Conservation (phyloP, 2,113 vertebrate genomes). For the Megatriorchis doriae region DNA sequence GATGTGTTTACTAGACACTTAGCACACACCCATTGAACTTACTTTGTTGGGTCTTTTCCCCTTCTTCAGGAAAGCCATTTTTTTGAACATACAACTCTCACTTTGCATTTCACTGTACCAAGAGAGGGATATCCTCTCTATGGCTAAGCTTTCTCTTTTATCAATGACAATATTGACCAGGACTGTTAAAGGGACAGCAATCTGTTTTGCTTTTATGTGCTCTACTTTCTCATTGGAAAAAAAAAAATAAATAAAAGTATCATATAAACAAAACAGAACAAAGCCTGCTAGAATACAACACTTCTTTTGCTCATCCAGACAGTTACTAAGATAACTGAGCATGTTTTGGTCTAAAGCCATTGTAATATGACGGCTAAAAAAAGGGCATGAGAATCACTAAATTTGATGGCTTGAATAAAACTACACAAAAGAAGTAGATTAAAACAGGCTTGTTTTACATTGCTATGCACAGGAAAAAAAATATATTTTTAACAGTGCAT, state of each 20-base stretch:
- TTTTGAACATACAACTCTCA: not conserved
- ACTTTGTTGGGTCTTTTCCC: not conserved
- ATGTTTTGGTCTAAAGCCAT: conserved; percentile 23
- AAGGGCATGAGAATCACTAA: conserved; percentile 10
- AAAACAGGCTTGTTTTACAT: conserved; percentile 2
- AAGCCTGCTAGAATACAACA: not conserved
- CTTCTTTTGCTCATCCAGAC: not conserved
- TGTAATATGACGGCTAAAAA: conserved; percentile 17
- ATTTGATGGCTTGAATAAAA: conserved; percentile 55
- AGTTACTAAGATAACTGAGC: conserved; percentile 22
- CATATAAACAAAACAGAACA: not conserved
- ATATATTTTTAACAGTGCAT: not conserved
- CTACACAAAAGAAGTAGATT: not conserved
- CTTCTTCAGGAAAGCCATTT: not conserved
- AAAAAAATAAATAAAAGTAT: not conserved
- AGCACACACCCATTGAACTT: not conserved
- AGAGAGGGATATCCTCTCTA: not conserved
- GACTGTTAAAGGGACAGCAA: not conserved
- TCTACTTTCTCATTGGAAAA: not conserved
- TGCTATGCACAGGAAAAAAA: not conserved
- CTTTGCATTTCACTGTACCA: not conserved
- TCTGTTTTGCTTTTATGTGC: not conserved
- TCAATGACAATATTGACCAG: not conserved
- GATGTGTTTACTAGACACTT: not conserved
- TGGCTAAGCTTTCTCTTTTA: not conserved